phyloP scores from a whole-genome alignment of 2,888 invertebrate species.

The Mechanitis mazaeus region DNA sequence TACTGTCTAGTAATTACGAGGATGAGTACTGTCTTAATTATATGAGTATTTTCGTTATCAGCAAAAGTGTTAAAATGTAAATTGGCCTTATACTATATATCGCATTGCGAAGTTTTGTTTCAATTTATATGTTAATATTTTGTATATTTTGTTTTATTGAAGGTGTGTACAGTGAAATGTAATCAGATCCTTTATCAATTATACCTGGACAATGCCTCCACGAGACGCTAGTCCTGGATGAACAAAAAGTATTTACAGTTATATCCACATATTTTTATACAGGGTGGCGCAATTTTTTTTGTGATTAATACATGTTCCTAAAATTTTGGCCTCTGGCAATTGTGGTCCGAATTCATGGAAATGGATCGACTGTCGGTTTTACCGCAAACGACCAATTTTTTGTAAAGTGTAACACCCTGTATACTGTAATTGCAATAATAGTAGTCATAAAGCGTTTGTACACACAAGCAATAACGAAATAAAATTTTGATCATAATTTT shows the following conservation, averaged over 20 bases:
- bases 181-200: constrained; percentile 3
- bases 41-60: too few species aligned
- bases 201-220: constrained; percentile 4
- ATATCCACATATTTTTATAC: constrained; percentile 1
- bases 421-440: background rate
- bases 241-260: constrained; percentile 4
- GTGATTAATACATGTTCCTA: background rate
- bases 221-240: constrained; percentile 7
- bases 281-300: constrained; percentile 2
- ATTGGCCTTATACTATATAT: too few species aligned
- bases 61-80: too few species aligned
- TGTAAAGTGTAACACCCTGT: constrained; percentile 4
- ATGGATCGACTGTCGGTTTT: background rate
- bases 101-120: too few species aligned
- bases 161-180: background rate
- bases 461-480: background rate
- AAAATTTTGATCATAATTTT: background rate
- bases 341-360: background rate
- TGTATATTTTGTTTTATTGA: background rate
- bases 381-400: background rate
- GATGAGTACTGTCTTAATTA: too few species aligned
- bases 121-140: too few species aligned
- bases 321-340: constrained; percentile 6
- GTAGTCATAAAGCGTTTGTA: background rate
- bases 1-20: too few species aligned